Percentiles rank a stretch among this genome's conserved stretches.
phyloP scores from a whole-genome alignment of 2,888 invertebrate genomes.

The Kuschelorhynchus macadamiae region DNA sequence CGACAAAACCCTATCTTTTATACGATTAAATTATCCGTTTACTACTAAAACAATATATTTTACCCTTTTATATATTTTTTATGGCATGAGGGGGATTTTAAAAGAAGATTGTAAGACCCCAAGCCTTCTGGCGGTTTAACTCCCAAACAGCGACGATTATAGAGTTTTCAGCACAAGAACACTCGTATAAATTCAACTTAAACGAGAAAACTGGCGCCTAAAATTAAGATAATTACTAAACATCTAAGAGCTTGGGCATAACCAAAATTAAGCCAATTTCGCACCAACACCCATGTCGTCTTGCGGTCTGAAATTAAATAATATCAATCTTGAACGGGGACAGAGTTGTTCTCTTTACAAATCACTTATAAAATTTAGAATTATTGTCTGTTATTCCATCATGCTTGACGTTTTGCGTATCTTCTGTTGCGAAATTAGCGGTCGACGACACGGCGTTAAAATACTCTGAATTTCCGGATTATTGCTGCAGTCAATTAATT shows the following conservation, averaged over 20 bases:
- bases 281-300: conserved; percentile 23
- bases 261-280: conserved; percentile 37
- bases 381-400: not conserved
- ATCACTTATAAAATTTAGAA: conserved; percentile 20
- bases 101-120: conserved; percentile 1
- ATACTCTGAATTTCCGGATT: no score
- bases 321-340: conserved; percentile 22
- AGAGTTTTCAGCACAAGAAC: conserved; percentile 22
- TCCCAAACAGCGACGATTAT: conserved; percentile 28
- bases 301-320: conserved; percentile 24
- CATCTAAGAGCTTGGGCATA: conserved; percentile 20
- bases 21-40: no score
- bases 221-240: conserved; percentile 37
- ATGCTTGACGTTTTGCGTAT: not conserved
- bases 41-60: no score
- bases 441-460: no score
- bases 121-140: conserved; percentile 9
- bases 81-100: no score
- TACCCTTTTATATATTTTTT: no score
- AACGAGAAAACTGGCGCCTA: conserved; percentile 30
- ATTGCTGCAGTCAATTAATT: no score
- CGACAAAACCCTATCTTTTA: no score
- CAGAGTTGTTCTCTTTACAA: conserved; percentile 13
- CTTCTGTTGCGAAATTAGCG: no score
- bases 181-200: conserved; percentile 38